Base-by-base conservation (phyloP, 2,113 vertebrate genomes). In the Poicephalus gulielmi region DNA sequence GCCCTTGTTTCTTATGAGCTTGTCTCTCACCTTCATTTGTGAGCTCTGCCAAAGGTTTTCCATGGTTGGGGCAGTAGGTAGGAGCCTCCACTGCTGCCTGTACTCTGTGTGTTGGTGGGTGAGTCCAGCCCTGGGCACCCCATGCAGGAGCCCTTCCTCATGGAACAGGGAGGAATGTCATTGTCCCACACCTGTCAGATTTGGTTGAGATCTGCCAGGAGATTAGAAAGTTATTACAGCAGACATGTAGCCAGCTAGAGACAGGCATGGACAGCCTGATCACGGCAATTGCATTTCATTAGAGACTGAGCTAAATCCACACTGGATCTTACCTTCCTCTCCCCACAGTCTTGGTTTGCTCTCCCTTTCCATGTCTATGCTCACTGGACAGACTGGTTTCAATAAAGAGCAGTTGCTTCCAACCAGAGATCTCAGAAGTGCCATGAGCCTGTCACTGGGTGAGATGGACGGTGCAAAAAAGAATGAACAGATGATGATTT, bases 151-250 rank as follows among this genome's bases (percentile, higher is more conserved):
- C 52, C 52, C 20, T 64, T 71, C 55, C 46, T 52, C 75, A 9
- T 22, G 71, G 47, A 66, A 53, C 8, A 1, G 44, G 71, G 70
- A 87, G 67, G 39, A 76, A 83, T 74, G 85, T 62, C 90, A 77
- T 80, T 83, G 80, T 88, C 79, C 88, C 88, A 83, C 85, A 57
- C 24, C 82, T 94, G 95, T 95, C 94, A 94, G 88, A 23, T 69
- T 68, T 71, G 82, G 70, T 95, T 95, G 92, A 73, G 83, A 88
- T 95, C 92, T 90, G 57, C 70, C 31, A 25, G 64, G 67, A 94
- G 83, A 94, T 97, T 97, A 93, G 35, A 22, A 85, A 90, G 67
- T 86, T 85, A 95, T 97, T 92, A 47, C 17, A 92, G 71, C 79
- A 95, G 95, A 94, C 94, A 41, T 24, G 75, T 50, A 80, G 96